Evolutionary conservation across 2,113 vertebrate species (phyloP).

Genomic region (Aptenodytes forsteri): DNA sequence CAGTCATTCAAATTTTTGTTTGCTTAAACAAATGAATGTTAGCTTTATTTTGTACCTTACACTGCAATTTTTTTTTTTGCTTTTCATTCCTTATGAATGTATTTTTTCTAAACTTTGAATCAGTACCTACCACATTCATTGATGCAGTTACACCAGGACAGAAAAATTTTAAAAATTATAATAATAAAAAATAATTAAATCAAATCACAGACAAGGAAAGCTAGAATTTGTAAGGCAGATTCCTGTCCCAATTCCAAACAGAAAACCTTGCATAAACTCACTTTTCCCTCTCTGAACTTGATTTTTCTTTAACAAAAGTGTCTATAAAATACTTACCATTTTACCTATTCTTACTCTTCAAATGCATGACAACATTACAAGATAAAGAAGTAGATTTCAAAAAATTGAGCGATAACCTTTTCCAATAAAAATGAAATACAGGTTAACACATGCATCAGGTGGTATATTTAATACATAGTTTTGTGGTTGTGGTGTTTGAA

Average conservation of each 20-base stretch:
- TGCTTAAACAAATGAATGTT: background rate
- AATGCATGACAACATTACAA: background rate
- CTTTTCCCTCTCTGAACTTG: background rate
- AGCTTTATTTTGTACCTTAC: background rate
- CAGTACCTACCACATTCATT: background rate
- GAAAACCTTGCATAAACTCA: background rate
- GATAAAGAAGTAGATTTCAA: background rate
- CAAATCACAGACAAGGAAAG: background rate
- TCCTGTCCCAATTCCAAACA: background rate
- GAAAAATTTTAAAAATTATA: background rate
- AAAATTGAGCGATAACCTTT: accelerated
- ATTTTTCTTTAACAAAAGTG: background rate
- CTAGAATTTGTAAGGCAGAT: background rate
- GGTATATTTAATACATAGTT: background rate
- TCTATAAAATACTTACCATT: background rate
- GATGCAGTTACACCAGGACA: background rate
- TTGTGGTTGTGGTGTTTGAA: background rate
- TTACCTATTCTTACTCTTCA: background rate
- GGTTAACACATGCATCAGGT: background rate
- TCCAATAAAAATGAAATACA: background rate
- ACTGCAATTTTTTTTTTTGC: background rate
- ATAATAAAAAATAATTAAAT: background rate
- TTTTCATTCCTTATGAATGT: background rate
- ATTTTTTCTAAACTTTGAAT: background rate
- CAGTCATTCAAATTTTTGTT: background rate